Evolutionary conservation across 2,797 vertebrate genomes (phyloP).

Genomic region (Mormyrops attenuatus): DNA sequence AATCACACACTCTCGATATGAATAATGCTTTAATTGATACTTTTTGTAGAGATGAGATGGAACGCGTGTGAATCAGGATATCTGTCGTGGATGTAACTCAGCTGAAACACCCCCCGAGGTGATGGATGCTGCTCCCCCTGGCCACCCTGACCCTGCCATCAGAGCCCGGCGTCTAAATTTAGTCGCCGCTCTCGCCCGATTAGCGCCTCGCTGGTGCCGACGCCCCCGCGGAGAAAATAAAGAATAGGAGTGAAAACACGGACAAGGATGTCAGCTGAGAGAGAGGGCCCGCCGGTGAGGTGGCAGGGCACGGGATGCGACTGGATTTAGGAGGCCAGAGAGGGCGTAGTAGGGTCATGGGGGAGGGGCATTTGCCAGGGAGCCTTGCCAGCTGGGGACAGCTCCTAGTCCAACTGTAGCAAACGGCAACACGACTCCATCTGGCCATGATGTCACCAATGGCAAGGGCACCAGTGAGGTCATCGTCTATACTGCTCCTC

Average conservation of each 20-base stretch:
- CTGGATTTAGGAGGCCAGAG: background rate
- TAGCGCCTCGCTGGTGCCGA: constrained; percentile 16
- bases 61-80: constrained; percentile 2
- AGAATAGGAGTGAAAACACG: background rate
- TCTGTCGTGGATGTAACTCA: background rate
- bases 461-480: constrained; percentile 27
- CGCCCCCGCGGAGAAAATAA: background rate
- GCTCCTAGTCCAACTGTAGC: constrained; percentile 16
- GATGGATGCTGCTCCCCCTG: background rate
- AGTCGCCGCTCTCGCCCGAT: constrained; percentile 22
- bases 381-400: constrained; percentile 24
- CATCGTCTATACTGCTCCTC: constrained; percentile 16
- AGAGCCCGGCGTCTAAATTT: constrained; percentile 34
- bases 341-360: background rate
- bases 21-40: constrained; percentile 26
- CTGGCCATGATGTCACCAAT: constrained; percentile 25
- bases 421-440: constrained; percentile 25
- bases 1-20: constrained; percentile 17
- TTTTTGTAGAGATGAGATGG: constrained; percentile 11
- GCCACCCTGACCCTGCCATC: background rate
- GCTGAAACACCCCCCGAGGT: background rate
- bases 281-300: background rate
- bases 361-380: constrained; percentile 1
- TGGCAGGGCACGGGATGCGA: background rate
- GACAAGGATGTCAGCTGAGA: constrained; percentile 26